phyloP scores from a whole-genome alignment of 1,140 invertebrate genomes.

The Cotesia glomerata region DNA sequence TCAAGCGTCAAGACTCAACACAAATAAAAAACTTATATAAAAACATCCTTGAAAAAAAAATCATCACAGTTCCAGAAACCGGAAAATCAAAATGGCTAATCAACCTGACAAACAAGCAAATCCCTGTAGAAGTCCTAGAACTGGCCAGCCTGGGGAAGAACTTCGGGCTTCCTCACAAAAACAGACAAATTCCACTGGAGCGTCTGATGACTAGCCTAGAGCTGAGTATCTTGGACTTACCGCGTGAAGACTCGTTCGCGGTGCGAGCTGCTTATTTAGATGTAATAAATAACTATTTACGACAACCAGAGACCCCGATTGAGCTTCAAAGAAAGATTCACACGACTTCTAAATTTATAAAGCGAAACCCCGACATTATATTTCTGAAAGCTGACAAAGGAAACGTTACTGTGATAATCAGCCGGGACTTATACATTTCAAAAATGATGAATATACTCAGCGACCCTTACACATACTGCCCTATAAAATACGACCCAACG shows the following conservation, averaged over 20 bases:
- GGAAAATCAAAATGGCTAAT: constrained; percentile 13
- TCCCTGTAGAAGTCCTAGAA: constrained; percentile 26
- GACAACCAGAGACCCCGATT: not conserved
- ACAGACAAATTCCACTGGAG: not conserved
- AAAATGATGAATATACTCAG: constrained; percentile 33
- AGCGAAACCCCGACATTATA: constrained; percentile 27
- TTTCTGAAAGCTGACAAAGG: constrained; percentile 42
- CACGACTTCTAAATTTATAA: constrained; percentile 15
- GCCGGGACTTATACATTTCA: constrained; percentile 26
- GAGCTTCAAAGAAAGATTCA: constrained; percentile 12
- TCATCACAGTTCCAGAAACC: not conserved
- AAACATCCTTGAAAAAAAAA: too few species aligned
- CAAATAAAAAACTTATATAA: too few species aligned
- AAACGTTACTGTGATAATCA: constrained; percentile 36
- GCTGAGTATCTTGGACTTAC: not conserved
- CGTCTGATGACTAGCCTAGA: constrained; percentile 8
- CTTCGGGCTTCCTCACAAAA: constrained; percentile 22
- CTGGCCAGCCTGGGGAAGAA: constrained; percentile 25
- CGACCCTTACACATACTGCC: constrained; percentile 26
- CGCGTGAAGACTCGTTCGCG: not conserved
- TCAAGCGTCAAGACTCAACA: too few species aligned
- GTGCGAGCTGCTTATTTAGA: not conserved
- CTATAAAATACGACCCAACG: constrained; percentile 25
- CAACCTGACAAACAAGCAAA: constrained; percentile 6
- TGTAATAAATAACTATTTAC: constrained; percentile 5